phyloP scores from a whole-genome alignment of 2,797 vertebrate species.

The Pipistrellus nathusii region DNA sequence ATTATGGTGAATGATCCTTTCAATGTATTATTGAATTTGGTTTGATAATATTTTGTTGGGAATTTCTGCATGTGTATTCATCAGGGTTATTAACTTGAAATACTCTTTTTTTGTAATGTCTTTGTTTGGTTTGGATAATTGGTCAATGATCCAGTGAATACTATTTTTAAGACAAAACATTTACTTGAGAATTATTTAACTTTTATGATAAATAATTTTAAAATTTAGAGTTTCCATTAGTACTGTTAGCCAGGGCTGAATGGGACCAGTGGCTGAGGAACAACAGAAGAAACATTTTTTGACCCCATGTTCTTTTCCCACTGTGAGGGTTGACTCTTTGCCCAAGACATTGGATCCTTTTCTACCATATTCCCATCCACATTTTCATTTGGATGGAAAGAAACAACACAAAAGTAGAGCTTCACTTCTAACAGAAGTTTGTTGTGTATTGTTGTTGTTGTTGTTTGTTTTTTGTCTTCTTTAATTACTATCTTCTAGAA shows the following conservation, averaged over 20 bases:
- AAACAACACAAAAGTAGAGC: neutral
- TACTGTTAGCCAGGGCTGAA: neutral
- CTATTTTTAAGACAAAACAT: neutral
- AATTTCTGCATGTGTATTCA: neutral
- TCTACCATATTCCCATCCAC: neutral
- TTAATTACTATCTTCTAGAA: neutral
- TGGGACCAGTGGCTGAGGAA: neutral
- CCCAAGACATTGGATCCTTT: neutral
- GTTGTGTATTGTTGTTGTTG: too few relatives aligned
- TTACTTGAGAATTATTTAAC: conserved; percentile 45
- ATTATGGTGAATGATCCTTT: neutral
- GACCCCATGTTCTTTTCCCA: neutral
- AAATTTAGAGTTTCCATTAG: conserved; percentile 7
- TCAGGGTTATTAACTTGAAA: neutral
- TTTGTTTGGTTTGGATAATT: neutral
- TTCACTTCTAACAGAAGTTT: neutral
- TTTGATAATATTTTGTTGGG: neutral
- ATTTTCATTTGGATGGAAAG: neutral
- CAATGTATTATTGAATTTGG: neutral
- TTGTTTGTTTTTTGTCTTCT: neutral
- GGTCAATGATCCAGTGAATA: neutral
- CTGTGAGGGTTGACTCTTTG: neutral
- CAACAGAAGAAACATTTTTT: neutral
- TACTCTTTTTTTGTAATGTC: neutral
- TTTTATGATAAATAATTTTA: conserved; percentile 30